phyloP scores from a whole-genome alignment of 2,113 vertebrate species.

The Ageneiosus marmoratus region DNA sequence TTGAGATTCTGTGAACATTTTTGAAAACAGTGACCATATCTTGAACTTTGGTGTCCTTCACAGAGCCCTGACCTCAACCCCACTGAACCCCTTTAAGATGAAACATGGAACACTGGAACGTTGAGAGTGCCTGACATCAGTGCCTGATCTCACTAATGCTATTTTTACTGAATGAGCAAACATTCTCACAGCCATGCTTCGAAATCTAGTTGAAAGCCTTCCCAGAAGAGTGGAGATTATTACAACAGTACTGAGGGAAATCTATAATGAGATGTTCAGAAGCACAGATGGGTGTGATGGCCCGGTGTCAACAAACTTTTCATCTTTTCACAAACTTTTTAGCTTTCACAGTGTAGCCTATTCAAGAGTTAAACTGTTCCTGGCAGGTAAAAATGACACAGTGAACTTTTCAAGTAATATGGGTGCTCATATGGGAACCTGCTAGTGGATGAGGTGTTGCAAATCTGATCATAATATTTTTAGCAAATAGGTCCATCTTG shows the following conservation, averaged over 20 bases:
- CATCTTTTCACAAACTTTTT: too few relatives aligned
- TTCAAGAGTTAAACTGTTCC: not conserved
- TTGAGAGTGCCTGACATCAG: not conserved
- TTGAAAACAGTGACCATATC: too few relatives aligned
- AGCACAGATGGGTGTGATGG: not conserved
- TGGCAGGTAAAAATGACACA: not conserved
- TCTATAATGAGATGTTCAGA: not conserved
- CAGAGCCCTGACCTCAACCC: not conserved
- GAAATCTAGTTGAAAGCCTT: not conserved
- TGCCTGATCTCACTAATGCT: not conserved
- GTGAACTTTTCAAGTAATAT: not conserved
- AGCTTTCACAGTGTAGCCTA: not conserved
- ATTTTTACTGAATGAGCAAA: not conserved
- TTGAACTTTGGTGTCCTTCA: too few relatives aligned
- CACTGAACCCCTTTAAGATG: not conserved
- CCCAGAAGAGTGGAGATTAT: not conserved
- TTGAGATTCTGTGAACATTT: too few relatives aligned
- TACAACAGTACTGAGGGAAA: not conserved
- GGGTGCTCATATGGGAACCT: not conserved
- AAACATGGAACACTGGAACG: not conserved
- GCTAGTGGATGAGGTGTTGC: not conserved
- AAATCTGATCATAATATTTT: not conserved
- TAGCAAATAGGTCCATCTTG: not conserved
- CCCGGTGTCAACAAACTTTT: not conserved
- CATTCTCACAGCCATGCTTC: not conserved